These are phyloP conservation scores for Melipona beecheii DNA, from an alignment of 2,888 invertebrate genomes.

Conservation along the genomic window DNA sequence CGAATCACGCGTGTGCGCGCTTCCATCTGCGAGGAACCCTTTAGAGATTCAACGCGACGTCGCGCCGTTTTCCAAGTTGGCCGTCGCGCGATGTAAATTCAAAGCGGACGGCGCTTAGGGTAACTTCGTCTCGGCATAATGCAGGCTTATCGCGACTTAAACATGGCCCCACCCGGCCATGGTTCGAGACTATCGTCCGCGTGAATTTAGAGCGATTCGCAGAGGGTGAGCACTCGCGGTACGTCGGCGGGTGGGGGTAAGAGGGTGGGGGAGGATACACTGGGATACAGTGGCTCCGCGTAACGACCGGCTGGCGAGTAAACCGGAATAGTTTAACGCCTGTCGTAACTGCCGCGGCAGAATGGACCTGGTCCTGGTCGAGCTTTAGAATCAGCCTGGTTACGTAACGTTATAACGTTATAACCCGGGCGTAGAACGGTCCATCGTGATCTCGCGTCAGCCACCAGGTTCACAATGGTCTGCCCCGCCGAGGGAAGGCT, in stretches of 20 bases:
- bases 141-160: constrained; percentile 22
- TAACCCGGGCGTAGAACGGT: background rate
- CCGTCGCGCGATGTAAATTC: background rate
- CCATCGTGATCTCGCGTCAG: constrained; percentile 1
- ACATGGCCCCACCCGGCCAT: background rate
- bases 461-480: background rate
- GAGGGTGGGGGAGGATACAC: no score
- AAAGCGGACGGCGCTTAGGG: background rate
- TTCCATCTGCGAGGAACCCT: no score
- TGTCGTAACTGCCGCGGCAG: background rate
- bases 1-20: no score
- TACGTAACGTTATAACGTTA: background rate
- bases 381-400: background rate
- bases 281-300: no score
- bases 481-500: background rate
- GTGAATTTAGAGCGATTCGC: constrained; percentile 1
- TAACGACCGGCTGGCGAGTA: background rate
- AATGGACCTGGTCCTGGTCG: constrained; percentile 1
- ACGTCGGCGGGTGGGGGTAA: no score
- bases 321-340: background rate
- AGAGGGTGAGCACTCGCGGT: background rate
- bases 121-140: constrained; percentile 1
- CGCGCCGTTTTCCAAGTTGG: background rate
- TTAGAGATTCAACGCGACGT: no score
- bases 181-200: constrained; percentile 1